These are phyloP conservation scores for Nephila pilipes DNA, from an alignment of 1,140 invertebrate genomes.

Conservation along the genomic window DNA sequence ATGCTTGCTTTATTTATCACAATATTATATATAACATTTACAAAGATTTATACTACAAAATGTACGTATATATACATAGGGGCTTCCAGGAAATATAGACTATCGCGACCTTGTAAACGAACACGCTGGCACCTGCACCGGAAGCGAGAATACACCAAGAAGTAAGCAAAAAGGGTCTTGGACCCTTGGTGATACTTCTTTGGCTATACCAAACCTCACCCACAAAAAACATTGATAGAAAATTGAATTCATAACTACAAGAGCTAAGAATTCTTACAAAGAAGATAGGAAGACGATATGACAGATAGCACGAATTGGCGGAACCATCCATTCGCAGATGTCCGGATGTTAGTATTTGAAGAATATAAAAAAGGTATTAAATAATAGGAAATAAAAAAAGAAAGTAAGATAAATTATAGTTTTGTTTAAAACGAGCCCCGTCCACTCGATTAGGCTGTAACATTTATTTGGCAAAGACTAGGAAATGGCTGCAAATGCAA, in stretches of 20 bases:
- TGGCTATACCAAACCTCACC: neutral
- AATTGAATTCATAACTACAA: neutral
- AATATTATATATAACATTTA: constrained; percentile 71
- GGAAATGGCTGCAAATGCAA: constrained; percentile 53
- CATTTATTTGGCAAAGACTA: constrained; percentile 74
- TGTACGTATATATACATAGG: constrained; percentile 76
- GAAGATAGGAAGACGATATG: neutral
- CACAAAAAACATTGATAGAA: neutral
- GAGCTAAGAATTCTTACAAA: neutral
- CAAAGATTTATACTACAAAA: constrained; percentile 73
- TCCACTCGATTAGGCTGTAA: neutral
- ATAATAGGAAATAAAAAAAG: neutral
- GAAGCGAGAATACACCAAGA: constrained; percentile 9
- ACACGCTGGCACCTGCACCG: constrained; percentile 51
- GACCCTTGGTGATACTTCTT: neutral
- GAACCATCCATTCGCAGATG: neutral
- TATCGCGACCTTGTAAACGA: constrained; percentile 30
- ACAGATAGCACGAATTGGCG: neutral
- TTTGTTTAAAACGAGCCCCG: neutral
- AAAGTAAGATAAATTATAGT: neutral
- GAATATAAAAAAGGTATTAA: neutral
- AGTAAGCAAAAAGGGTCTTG: neutral
- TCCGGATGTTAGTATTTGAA: neutral
- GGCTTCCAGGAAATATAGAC: constrained; percentile 69
- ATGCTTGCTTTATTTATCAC: constrained; percentile 77